These are phyloP conservation scores for Lepus americanus DNA, from an alignment of 2,113 vertebrate genomes.

Conservation along the genomic window DNA sequence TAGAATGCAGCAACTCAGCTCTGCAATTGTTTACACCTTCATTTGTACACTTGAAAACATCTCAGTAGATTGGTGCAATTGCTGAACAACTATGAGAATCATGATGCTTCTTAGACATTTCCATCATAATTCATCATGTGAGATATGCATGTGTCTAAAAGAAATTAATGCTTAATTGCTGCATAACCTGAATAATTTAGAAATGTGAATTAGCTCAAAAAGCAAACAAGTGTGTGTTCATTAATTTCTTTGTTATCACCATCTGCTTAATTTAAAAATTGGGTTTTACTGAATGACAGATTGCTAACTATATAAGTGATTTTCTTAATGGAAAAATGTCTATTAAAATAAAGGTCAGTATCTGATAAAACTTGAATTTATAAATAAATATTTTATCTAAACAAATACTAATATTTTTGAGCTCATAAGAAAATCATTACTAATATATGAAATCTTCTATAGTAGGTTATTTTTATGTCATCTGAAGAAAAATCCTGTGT, in stretches of 20 bases:
- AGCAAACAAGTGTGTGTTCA: constrained; percentile 87
- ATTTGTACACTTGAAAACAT: constrained; percentile 66
- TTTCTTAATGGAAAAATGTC: constrained; percentile 87
- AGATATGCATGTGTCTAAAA: constrained; percentile 89
- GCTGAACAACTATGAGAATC: not conserved
- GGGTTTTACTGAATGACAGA: constrained; percentile 88
- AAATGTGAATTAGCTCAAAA: constrained; percentile 88
- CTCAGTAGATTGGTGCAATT: not conserved
- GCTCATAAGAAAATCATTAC: constrained; percentile 77
- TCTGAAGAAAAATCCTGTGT: not conserved
- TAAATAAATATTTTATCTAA: constrained; percentile 81
- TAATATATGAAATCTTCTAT: constrained; percentile 68
- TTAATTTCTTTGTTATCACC: constrained; percentile 90
- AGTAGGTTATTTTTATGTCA: not conserved
- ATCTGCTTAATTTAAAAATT: constrained; percentile 90
- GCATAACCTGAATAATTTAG: constrained; percentile 89
- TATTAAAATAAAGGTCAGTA: constrained; percentile 85
- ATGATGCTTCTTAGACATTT: constrained; percentile 71
- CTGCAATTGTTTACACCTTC: not conserved
- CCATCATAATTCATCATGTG: constrained; percentile 85
- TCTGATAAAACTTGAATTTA: constrained; percentile 83
- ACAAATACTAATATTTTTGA: constrained; percentile 82
- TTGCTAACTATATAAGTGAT: constrained; percentile 86
- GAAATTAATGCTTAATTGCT: constrained; percentile 89
- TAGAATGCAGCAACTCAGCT: constrained; percentile 63